These are phyloP conservation scores for Ectemnius cavifrons DNA, from an alignment of 2,888 invertebrate species.

Conservation along the genomic window DNA sequence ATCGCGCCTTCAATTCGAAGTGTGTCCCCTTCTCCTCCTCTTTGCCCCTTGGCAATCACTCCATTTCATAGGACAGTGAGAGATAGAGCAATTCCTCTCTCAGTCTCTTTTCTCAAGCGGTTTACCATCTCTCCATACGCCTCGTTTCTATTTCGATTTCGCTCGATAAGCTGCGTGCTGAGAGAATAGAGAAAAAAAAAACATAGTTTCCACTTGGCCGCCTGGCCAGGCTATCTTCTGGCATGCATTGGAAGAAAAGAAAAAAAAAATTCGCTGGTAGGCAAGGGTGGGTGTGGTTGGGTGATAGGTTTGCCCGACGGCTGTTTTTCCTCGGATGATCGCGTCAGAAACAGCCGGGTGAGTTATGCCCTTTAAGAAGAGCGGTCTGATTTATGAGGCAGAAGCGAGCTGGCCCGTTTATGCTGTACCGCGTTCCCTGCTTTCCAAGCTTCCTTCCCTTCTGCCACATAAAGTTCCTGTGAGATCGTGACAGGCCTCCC, in stretches of 20 bases:
- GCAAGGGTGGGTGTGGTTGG: no score
- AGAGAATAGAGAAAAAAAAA: no score
- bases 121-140: no score
- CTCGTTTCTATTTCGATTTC: no score
- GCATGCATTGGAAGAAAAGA: no score
- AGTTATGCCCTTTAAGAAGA: slow-evolving; percentile 18
- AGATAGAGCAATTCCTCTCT: background rate
- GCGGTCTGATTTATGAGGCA: slow-evolving; percentile 18
- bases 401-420: slow-evolving; percentile 13
- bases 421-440: background rate
- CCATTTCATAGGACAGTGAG: background rate
- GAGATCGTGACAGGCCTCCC: slow-evolving; percentile 1
- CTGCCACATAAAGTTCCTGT: no score
- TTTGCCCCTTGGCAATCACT: background rate
- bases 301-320: background rate
- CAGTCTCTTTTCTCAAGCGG: background rate
- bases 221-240: no score
- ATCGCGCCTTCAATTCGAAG: slow-evolving; percentile 8
- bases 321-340: background rate
- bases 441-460: background rate
- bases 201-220: no score
- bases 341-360: slow-evolving; percentile 13
- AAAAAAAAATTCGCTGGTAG: no score
- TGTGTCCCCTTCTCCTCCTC: background rate
- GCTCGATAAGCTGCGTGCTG: no score